Base-by-base conservation (phyloP, 2,113 vertebrate species). In the Halichoerus grypus region DNA sequence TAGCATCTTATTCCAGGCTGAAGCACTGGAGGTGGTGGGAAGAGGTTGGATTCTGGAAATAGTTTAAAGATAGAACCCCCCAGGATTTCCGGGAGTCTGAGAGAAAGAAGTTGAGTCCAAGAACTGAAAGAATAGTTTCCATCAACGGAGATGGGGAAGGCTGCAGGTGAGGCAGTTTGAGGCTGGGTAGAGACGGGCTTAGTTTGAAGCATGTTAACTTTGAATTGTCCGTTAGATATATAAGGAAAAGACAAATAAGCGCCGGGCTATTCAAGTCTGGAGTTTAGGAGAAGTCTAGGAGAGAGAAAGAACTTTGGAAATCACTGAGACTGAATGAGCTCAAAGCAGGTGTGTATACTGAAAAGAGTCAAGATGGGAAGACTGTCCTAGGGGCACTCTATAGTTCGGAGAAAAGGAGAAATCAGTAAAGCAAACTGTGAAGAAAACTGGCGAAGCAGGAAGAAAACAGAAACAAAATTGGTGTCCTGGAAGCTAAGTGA, bases 11-110 rank as follows among this genome's bases (percentile, higher is more conserved):
- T 57, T 92, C 80, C 88, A 77, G 33, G 42, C 8, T 33, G 21
- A 33, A 36, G 39, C 71, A 36, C 2, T 67, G 22, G 21, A 81
- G 18, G 42, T 91, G 63, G 14, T 87, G 69, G 46, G 36, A 83
- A 94, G 12, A 82, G 67, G 81, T 3, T 53, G 33, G 84, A 87
- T 84, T 92, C 76, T 91, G 28, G 67, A 93, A 93, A 67, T 21
- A 81, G 42, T 61, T 67, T 79, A 67, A 90, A 76, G 31, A 36
- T 59, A 76, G 81, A 93, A 80, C 49, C 55, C n/a, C n/a, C 83
- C n/a, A 51, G 81, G 63, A 71, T 72, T 90, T 97, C 55, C 71
- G n/a, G 26, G 7, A 57, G 13, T 69, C 33, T 42, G 69, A 88
- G 18, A 69, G 61, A 53, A 53, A 69, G 80, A 79, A 88, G 76